Percentiles rank a stretch among this genome's conserved stretches.
These are phyloP conservation scores for Mugil cephalus DNA, from an alignment of 2,113 vertebrate genomes.

Conservation along the genomic window DNA sequence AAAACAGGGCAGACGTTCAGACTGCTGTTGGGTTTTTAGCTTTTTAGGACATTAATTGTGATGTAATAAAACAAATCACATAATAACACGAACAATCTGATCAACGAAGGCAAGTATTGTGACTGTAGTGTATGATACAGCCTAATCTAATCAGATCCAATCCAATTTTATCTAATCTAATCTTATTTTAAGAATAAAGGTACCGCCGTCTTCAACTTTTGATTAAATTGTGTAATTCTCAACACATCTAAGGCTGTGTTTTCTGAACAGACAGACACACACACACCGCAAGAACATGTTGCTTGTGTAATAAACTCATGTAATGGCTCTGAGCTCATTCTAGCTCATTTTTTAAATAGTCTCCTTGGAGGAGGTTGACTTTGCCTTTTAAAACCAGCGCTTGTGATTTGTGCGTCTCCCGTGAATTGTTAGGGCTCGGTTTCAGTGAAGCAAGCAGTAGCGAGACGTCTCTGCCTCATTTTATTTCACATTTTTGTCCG, in stretches of 20 bases:
- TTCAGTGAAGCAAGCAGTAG: slow-evolving; percentile 73
- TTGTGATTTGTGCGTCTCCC: slow-evolving; percentile 68
- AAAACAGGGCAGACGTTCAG: no score
- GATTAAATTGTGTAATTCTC: slow-evolving; percentile 16
- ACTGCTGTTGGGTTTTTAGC: no score
- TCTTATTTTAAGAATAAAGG: neutral
- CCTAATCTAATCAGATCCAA: neutral
- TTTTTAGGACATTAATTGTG: no score
- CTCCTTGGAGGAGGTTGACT: slow-evolving; percentile 68
- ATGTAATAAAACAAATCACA: no score
- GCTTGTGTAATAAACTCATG: slow-evolving; percentile 62
- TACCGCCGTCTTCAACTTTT: no score
- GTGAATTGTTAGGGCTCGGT: slow-evolving; percentile 55
- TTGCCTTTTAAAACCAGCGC: slow-evolving; percentile 61
- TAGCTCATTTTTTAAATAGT: slow-evolving; percentile 63
- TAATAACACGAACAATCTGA: no score
- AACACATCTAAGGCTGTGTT: slow-evolving; percentile 2
- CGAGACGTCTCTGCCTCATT: slow-evolving; percentile 57
- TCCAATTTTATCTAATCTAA: neutral
- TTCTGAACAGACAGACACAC: slow-evolving; percentile 32
- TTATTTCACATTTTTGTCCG: slow-evolving; percentile 68
- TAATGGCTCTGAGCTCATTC: slow-evolving; percentile 68
- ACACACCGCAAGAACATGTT: slow-evolving; percentile 52
- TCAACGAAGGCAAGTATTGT: no score
- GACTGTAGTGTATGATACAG: no score